These are phyloP conservation scores for Teleogryllus occipitalis DNA, from an alignment of 1,140 invertebrate genomes.

Conservation along the genomic window DNA sequence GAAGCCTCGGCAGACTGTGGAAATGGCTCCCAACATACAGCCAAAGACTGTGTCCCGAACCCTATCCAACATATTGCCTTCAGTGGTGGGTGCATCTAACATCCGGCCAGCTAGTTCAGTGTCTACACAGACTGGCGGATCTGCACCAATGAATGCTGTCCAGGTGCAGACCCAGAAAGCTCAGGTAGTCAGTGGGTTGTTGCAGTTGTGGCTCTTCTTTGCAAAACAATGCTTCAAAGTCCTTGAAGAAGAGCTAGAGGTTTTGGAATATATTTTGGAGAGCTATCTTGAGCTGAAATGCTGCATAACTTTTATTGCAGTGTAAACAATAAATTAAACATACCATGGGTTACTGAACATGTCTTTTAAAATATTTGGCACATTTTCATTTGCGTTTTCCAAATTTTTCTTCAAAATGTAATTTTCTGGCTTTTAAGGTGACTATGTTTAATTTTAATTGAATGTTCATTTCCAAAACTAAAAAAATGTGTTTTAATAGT, in stretches of 20 bases:
- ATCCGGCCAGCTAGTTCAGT: constrained; percentile 67
- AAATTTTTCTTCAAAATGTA: too few relatives aligned
- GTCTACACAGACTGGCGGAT: constrained; percentile 65
- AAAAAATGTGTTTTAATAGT: too few relatives aligned
- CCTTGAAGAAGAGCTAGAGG: background rate
- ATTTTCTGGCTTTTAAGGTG: too few relatives aligned
- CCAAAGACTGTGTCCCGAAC: constrained; percentile 32
- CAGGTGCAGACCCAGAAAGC: constrained; percentile 26
- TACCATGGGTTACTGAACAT: too few relatives aligned
- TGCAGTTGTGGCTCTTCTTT: background rate
- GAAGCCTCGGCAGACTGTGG: constrained; percentile 26
- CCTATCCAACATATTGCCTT: constrained; percentile 58
- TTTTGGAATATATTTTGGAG: background rate
- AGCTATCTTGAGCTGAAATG: too few relatives aligned
- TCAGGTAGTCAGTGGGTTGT: constrained; percentile 18
- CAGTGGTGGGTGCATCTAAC: constrained; percentile 42
- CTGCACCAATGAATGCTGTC: constrained; percentile 31
- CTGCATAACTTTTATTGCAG: too few relatives aligned
- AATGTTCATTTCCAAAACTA: too few relatives aligned
- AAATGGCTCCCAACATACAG: constrained; percentile 28
- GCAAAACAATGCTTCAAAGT: background rate
- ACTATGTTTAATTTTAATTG: too few relatives aligned
- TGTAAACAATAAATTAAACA: too few relatives aligned
- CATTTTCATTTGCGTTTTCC: too few relatives aligned
- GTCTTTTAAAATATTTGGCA: too few relatives aligned